Evolutionary conservation across 2,888 invertebrate species (phyloP).

Genomic region (Blastobasis lacticolella): DNA sequence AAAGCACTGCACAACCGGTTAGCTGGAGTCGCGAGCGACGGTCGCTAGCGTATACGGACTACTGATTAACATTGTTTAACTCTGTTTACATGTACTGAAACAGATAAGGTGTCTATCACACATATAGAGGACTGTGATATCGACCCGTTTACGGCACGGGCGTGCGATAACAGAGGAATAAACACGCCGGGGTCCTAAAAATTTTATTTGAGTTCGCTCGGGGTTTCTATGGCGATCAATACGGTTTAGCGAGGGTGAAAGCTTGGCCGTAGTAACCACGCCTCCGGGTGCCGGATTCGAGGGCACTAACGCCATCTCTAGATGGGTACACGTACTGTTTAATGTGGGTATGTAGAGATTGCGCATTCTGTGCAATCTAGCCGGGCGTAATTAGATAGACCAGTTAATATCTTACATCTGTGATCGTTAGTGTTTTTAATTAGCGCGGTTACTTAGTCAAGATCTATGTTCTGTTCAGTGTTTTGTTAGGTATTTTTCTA

Average conservation of each 20-base stretch:
- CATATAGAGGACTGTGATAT: conserved; percentile 25
- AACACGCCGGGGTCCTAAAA: conserved; percentile 24
- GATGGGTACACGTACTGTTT: no score
- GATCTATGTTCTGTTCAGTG: no score
- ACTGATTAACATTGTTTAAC: conserved; percentile 51
- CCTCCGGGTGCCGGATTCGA: conserved; percentile 36
- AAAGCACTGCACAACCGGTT: background rate
- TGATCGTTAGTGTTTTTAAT: no score
- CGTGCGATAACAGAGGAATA: conserved; percentile 19
- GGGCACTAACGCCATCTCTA: conserved; percentile 46
- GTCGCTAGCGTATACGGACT: conserved; percentile 27
- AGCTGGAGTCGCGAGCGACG: conserved; percentile 35
- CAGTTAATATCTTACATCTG: no score
- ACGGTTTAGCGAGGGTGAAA: conserved; percentile 53
- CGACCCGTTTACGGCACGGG: background rate
- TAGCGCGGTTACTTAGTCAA: no score
- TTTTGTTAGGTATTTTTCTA: no score
- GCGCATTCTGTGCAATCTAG: no score
- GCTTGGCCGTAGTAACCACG: conserved; percentile 41
- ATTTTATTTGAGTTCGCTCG: conserved; percentile 40
- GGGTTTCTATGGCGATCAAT: conserved; percentile 46
- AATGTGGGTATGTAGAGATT: no score
- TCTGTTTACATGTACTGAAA: conserved; percentile 14
- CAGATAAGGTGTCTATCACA: conserved; percentile 37
- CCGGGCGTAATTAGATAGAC: no score